Evolutionary conservation across 2,888 invertebrate genomes (phyloP).

Genomic region (Apocheima hispidaria): DNA sequence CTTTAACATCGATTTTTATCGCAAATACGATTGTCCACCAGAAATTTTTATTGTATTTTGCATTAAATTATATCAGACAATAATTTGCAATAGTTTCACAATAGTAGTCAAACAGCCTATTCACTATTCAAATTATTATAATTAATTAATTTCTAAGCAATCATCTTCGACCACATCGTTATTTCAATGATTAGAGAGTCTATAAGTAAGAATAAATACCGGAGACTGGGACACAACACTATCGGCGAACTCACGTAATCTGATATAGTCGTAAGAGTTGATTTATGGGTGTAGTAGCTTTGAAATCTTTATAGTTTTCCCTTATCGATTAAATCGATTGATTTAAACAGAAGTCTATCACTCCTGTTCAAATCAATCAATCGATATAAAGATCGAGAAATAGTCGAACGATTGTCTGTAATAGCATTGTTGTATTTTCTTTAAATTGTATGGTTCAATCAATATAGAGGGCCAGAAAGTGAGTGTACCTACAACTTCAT

Average conservation of each 20-base stretch:
- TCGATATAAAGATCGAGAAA: conserved; percentile 67
- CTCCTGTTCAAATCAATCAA: conserved; percentile 73
- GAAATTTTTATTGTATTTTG: too few species aligned
- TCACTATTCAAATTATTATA: too few species aligned
- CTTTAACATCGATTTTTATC: too few species aligned
- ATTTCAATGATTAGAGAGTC: too few species aligned
- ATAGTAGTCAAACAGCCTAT: too few species aligned
- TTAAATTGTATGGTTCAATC: conserved; percentile 73
- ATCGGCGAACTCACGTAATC: background rate
- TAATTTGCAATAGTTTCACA: too few species aligned
- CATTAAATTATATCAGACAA: too few species aligned
- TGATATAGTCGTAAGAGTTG: background rate
- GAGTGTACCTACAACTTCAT: background rate
- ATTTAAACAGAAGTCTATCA: too few species aligned
- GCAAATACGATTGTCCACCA: too few species aligned
- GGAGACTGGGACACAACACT: background rate
- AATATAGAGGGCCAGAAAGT: conserved; percentile 73
- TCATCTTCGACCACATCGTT: too few species aligned
- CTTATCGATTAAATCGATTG: conserved; percentile 73
- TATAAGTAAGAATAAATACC: too few species aligned
- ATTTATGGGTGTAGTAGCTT: conserved; percentile 16
- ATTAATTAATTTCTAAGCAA: too few species aligned
- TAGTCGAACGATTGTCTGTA: conserved; percentile 64
- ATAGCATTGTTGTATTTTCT: conserved; percentile 73
- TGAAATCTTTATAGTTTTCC: conserved; percentile 63